These are phyloP conservation scores for Brevimyrus niger DNA, from an alignment of 2,113 vertebrate species.

Conservation along the genomic window DNA sequence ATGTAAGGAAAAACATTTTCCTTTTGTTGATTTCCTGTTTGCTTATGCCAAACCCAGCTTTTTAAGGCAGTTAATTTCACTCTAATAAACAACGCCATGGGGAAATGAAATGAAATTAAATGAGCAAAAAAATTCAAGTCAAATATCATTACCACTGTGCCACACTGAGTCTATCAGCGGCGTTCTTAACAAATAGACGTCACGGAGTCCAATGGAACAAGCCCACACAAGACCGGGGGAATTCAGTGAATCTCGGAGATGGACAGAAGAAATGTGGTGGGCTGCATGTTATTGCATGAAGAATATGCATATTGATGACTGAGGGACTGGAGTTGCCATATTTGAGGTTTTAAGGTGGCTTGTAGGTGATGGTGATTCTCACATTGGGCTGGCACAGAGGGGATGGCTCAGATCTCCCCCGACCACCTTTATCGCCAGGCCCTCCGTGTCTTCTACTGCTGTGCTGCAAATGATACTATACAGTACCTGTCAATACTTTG, in stretches of 20 bases:
- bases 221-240: background rate
- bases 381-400: background rate
- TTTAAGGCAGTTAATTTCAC: background rate
- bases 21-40: background rate
- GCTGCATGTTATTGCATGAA: background rate
- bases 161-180: background rate
- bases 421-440: background rate
- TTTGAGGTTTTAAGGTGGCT: background rate
- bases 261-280: background rate
- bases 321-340: background rate
- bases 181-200: background rate
- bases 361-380: background rate
- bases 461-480: background rate
- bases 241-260: background rate
- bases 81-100: background rate
- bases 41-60: background rate
- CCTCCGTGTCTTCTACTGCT: background rate
- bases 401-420: background rate
- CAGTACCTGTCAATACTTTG: background rate
- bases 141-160: background rate
- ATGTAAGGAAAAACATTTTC: background rate
- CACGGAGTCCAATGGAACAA: background rate
- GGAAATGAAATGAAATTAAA: background rate
- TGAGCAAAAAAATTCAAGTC: background rate
- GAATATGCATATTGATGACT: background rate